Evolutionary conservation across 2,888 invertebrate species (phyloP), one percentile per base, ranked within the genome.

Genomic region (Diarsia dahlii): DNA sequence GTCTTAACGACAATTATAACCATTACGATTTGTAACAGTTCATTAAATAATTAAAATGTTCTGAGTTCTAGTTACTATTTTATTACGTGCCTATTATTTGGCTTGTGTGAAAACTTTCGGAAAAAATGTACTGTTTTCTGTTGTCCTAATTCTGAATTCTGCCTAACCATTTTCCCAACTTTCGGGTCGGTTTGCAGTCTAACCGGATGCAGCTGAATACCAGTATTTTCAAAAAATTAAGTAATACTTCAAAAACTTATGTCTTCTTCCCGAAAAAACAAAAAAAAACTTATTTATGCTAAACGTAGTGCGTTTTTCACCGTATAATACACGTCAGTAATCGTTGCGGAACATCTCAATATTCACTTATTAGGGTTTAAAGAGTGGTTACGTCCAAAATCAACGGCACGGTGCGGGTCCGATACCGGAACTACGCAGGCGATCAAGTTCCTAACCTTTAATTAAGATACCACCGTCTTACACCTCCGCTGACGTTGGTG

Each of bases 1-100:
- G 90, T 90, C 89, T 92, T 95, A 94, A 95, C 91, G 94, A 95
- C 94, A 93, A 94, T 93, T 94, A 93, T 92, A 93, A 92, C 89
- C 90, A 93, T 94, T 92, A 93, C 83, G 80, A 92, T 94, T 93
- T 86, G 94, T 87, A 89, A 91, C 92, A 90, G 91, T 89, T 89
- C 91, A 93, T 95, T 92, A 89, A 88, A 86, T 91, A 90, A 93
- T 94, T 93, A 92, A 92, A 90, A 90, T 87, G 84, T 91, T 78
- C 75, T 81, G 75, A 60, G 79, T 84, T 78, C 77, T 75, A 64
- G 62, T 84, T 77, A 82, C 20, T 81, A 76, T 84, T 79, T 70
- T 63, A 79, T 71, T 66, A 72, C 50, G 58, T 28, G 70, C 58
- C 20, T 76, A 54, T 34, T 23, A 18, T 76, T 75, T 71, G 13